Evolutionary conservation across 2,888 invertebrate genomes (phyloP), one percentile per base, ranked within the genome.

Genomic region (Andrena chrysosceles): DNA sequence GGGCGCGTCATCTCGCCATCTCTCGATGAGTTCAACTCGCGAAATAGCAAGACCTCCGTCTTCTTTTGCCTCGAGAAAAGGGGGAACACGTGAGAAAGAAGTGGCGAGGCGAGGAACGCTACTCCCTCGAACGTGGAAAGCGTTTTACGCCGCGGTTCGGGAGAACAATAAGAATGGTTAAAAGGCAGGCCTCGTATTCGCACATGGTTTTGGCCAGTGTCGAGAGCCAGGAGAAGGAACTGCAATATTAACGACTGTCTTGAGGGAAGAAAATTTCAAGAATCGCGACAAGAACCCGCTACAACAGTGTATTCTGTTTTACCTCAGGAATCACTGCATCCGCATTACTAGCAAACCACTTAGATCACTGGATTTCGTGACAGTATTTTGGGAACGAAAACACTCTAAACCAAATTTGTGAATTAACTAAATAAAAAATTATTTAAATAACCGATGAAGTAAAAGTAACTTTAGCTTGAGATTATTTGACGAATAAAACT

Each of bases 21-120:
- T 77, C 20, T 84, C 64, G 20, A 86, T 89, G 7, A 92, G 42
- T 20, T 89, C 91, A 23, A 89, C 67, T 86, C 92, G 92, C 1
- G 90, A 64, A 72, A 73, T 81, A 92, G 91, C 63, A 67, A 52
- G 49, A 42, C 20, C 26, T 66, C 76, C 13, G 63, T 64, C 20
- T 71, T 75, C n/a, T 52, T 23, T 29, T 76, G 68, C 82, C 63
- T 3, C n/a, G n/a, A 16, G n/a, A 52, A 77, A 63, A 42, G 35
- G 26, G 29, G 6, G 29, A 26, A 63, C 13, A 26, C 42, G 8
- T 7, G 10, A 54, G n/a, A 35, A 64, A 4, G 13, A 7, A 64
- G 13, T 13, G 23, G 5, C 20, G 10, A 64, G n/a, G 23, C 26
- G 26, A 54, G 35, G 10, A 10, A 54, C 72, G 64, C 35, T 71